Percentiles rank a stretch among this genome's conserved stretches.
Conservation (phyloP, 1,140 invertebrate genomes). For the Zaprionus gabonicus region DNA sequence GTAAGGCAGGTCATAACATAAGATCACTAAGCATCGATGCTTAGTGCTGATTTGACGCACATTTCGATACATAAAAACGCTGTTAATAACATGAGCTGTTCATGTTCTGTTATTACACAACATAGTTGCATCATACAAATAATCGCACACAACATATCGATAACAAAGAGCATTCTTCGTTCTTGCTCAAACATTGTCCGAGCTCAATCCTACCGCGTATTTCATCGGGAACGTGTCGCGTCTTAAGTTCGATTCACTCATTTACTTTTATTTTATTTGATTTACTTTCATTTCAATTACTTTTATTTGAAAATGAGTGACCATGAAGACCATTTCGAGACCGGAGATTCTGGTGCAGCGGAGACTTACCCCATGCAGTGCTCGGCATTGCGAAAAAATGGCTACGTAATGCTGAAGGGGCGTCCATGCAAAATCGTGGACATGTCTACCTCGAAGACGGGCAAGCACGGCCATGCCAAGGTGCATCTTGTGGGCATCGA, state of each 20-base stretch:
- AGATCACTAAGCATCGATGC: too few relatives aligned
- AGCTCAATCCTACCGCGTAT: neutral
- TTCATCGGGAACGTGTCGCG: constrained; percentile 43
- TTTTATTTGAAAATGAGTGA: constrained; percentile 36
- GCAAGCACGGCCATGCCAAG: constrained; percentile 99
- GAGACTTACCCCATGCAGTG: constrained; percentile 99
- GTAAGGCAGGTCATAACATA: too few relatives aligned
- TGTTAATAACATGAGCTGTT: too few relatives aligned
- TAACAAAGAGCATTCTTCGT: too few relatives aligned
- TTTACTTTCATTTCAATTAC: neutral
- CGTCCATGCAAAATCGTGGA: constrained; percentile 99
- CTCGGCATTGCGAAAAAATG: constrained; percentile 99
- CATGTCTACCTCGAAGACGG: constrained; percentile 99
- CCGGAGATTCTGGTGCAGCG: constrained; percentile 97
- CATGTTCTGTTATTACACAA: too few relatives aligned
- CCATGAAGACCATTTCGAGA: constrained; percentile 91
- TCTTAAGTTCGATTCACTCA: constrained; percentile 25
- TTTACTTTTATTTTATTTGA: constrained; percentile 2
- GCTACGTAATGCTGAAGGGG: constrained; percentile 98
- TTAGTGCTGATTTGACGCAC: too few relatives aligned
- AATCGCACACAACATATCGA: too few relatives aligned
- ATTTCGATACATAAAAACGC: too few relatives aligned
- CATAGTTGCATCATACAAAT: too few relatives aligned
- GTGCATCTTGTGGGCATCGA: constrained; percentile 99
- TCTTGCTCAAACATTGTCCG: too few relatives aligned